A percentile compares a stretch with the other conserved stretches of the same genome.
phyloP scores from a whole-genome alignment of 2,113 vertebrate species.

The Rhombomys opimus region DNA sequence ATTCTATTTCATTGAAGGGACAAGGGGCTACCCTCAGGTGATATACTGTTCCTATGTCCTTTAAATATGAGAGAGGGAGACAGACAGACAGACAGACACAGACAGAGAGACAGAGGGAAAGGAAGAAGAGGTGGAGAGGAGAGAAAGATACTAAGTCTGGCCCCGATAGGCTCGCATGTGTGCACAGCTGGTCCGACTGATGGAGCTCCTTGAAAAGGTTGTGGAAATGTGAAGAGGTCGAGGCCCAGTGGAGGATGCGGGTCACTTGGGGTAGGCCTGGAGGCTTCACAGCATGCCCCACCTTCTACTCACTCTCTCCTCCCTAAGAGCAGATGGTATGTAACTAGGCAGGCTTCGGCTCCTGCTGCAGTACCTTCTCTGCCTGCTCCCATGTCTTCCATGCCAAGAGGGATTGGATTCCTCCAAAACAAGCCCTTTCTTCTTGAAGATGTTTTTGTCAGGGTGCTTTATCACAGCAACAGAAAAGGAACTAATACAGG shows the following conservation, averaged over 20 bases:
- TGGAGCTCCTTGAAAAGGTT: not conserved
- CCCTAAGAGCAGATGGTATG: not conserved
- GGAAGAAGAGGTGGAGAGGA: not conserved
- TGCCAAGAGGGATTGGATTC: not conserved
- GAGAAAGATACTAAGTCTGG: not conserved
- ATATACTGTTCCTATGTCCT: not conserved
- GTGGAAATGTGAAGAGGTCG: not conserved
- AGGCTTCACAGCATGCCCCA: not conserved
- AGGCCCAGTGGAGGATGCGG: not conserved
- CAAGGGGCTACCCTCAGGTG: not conserved
- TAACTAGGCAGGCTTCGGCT: not conserved
- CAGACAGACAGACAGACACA: not conserved
- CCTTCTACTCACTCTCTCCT: not conserved
- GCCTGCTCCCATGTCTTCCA: not conserved
- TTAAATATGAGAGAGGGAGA: not conserved
- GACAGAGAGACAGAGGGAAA: not conserved
- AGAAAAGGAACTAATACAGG: not conserved
- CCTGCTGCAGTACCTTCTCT: not conserved
- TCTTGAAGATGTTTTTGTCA: no score
- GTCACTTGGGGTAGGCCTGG: not conserved
- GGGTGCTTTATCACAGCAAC: not conserved
- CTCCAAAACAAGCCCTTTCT: not conserved
- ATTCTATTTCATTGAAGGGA: not conserved
- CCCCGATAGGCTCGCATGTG: no score
- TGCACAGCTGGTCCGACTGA: not conserved